Percentiles rank a stretch among this genome's conserved stretches.
Conservation (phyloP, 2,113 vertebrate species). For the Suncus etruscus region DNA sequence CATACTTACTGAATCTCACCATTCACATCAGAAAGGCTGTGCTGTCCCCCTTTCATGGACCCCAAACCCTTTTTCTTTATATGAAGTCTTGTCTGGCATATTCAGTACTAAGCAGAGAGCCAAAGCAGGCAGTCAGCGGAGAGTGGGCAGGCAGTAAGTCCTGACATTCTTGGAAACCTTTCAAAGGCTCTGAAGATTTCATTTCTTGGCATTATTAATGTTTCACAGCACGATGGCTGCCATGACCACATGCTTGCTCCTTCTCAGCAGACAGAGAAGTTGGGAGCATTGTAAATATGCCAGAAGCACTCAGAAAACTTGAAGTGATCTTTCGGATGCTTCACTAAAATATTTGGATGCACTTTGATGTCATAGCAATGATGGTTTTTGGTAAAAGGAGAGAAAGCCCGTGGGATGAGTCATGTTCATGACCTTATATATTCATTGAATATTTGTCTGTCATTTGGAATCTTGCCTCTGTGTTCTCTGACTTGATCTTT, state of each 20-base stretch:
- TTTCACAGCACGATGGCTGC: slow-evolving; percentile 73
- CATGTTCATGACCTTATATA: slow-evolving; percentile 40
- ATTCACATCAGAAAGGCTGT: slow-evolving; percentile 52
- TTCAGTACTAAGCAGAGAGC: slow-evolving; percentile 75
- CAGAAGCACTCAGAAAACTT: slow-evolving; percentile 72
- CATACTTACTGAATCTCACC: slow-evolving; percentile 43
- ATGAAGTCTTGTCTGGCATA: slow-evolving; percentile 76
- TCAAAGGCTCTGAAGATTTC: slow-evolving; percentile 78
- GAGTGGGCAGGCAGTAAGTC: slow-evolving; percentile 81
- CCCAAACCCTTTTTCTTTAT: slow-evolving; percentile 73
- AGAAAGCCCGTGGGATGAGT: background rate
- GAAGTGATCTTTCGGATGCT: background rate
- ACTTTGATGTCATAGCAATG: background rate
- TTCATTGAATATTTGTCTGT: background rate
- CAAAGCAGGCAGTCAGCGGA: slow-evolving; percentile 79
- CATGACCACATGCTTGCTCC: slow-evolving; percentile 58
- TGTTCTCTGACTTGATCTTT: slow-evolving; percentile 50
- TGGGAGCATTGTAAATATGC: slow-evolving; percentile 50
- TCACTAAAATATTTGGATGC: slow-evolving; percentile 23
- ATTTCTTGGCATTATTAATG: slow-evolving; percentile 81
- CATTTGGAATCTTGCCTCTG: background rate
- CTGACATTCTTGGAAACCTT: slow-evolving; percentile 81
- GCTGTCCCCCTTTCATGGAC: slow-evolving; percentile 54
- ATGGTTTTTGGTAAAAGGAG: slow-evolving; percentile 26
- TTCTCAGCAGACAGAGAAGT: slow-evolving; percentile 57